A percentile compares a stretch with the other conserved stretches of the same genome.
Conservation (phyloP, 2,888 invertebrate species). For the Parnassius mnemosyne region DNA sequence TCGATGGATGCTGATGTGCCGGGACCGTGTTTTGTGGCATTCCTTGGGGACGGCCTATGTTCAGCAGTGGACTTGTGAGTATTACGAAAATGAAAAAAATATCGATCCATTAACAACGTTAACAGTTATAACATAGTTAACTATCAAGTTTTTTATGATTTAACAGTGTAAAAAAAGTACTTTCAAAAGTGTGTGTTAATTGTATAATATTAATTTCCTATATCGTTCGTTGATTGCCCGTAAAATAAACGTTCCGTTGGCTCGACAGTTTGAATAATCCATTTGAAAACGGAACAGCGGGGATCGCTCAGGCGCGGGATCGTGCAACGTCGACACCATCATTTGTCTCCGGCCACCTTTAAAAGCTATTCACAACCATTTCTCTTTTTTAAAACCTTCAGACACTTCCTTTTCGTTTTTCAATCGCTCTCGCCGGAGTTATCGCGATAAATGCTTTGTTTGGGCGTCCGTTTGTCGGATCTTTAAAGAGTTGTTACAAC, state of each 20-base stretch:
- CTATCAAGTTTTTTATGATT: too few species aligned
- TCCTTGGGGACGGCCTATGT: too few species aligned
- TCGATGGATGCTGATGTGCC: too few species aligned
- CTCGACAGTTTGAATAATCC: conserved; percentile 21
- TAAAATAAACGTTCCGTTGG: conserved; percentile 35
- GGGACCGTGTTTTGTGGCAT: too few species aligned
- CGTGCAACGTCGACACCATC: conserved; percentile 46
- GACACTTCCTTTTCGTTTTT: conserved; percentile 78
- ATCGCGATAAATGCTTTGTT: conserved; percentile 76
- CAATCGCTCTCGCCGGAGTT: conserved; percentile 69
- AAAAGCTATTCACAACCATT: conserved; percentile 78
- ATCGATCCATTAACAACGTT: too few species aligned
- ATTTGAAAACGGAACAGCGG: conserved; percentile 28
- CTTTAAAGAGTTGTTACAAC: conserved; percentile 35
- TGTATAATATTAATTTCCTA: too few species aligned
- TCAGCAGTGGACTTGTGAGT: too few species aligned
- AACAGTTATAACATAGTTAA: too few species aligned
- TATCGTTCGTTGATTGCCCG: neutral
- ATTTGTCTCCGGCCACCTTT: conserved; percentile 77
- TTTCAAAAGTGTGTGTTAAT: too few species aligned
- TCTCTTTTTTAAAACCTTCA: conserved; percentile 79
- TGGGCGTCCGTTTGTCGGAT: conserved; percentile 39
- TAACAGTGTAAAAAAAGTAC: too few species aligned
- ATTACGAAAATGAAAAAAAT: too few species aligned
- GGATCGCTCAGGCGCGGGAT: conserved; percentile 54